Evolutionary conservation across 2,797 vertebrate species (phyloP), one percentile per base, ranked within the genome.

Genomic region (Peromyscus eremicus): DNA sequence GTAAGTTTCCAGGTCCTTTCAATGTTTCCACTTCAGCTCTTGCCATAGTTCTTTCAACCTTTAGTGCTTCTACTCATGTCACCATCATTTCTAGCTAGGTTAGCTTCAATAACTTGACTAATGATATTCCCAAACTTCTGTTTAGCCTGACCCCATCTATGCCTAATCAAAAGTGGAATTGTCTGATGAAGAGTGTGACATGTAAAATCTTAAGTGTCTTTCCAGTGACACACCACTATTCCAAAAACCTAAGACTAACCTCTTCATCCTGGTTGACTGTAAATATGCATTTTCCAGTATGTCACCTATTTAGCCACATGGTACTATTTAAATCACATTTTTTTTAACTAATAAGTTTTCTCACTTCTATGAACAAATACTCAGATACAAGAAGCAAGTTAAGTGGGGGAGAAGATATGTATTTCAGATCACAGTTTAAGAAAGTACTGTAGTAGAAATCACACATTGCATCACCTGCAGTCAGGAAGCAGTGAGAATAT

Each of bases 321-420:
- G 25, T 3, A 16, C 82, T 88, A 71, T 23, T 87, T 80, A 95
- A 94, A 25, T 95, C n/a, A 89, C 3, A 76, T 89, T 89, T 62
- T 29, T 14, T 32, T 52, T 52, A 2, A 77, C 40, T 64, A 46
- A 27, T 43, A 21, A 8, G 2, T 34, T 89, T 75, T 34, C 3
- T 46, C 10, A 14, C 76, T 46, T 32, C 32, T 62, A 17, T 27
- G 29, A n/a, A 19, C 62, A 83, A 64, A 76, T 60, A 46, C 10
- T 3, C 13, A 8, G n/a, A n/a, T n/a, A 62, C 37, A n/a, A 75
- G 57, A 60, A 89, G 7, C 37, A 76, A 60, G 29, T 62, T 29
- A 43, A 43, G 29, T 17, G 9, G 6, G 17, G 0, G 11, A 43
- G 4, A 11, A 43, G 4, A 11, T 3, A 43, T 43, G 6, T 57